Conservation (phyloP, 2,888 invertebrate genomes). For the Trachelus stipa region DNA sequence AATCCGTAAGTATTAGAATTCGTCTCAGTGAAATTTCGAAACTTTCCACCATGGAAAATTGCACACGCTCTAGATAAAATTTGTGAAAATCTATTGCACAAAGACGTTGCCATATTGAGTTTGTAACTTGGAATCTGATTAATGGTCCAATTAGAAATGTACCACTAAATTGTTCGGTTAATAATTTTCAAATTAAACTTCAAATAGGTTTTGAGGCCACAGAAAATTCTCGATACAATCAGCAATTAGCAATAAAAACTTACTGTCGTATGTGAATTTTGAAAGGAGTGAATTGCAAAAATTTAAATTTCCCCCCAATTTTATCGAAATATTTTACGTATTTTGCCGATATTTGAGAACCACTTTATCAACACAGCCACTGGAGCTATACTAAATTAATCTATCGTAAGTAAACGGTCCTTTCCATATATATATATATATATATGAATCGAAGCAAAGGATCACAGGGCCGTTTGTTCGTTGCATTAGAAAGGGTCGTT, state of each 20-base stretch:
- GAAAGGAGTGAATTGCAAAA: neutral
- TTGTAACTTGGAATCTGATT: neutral
- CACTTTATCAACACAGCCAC: neutral
- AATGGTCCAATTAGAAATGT: neutral
- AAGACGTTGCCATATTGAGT: neutral
- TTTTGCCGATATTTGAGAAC: neutral
- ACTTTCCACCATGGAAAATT: neutral
- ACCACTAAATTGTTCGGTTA: neutral
- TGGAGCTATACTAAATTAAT: neutral
- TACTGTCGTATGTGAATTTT: neutral
- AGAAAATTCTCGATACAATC: no score
- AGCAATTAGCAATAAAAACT: neutral
- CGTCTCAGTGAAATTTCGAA: slow-evolving; percentile 9
- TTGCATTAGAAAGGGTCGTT: slow-evolving; percentile 8
- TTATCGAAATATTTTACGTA: neutral
- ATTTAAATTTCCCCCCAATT: neutral
- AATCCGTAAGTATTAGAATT: slow-evolving; percentile 33
- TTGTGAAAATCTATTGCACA: slow-evolving; percentile 2
- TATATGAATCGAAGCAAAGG: neutral
- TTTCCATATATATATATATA: neutral
- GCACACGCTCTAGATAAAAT: neutral
- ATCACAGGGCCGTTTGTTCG: neutral
- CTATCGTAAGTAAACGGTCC: neutral
- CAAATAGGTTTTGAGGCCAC: no score
- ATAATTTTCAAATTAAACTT: neutral